Base-by-base conservation (phyloP, 2,113 vertebrate genomes). In the Atlantisia rogersi region DNA sequence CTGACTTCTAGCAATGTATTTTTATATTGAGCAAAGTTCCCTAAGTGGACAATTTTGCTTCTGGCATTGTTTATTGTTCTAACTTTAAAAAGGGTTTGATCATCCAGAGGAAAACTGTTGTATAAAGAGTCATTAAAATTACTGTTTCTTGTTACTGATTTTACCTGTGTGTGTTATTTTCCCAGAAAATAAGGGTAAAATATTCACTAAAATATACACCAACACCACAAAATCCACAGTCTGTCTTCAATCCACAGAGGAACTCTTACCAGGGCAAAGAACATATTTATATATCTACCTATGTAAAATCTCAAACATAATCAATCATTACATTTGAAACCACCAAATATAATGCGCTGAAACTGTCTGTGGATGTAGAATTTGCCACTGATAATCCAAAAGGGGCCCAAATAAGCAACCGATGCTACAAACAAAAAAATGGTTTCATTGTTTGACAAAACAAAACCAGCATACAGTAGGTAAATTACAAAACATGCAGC, bases 1-100 rank as follows among this genome's bases (percentile, higher is more conserved):
- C 77, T 62, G 91, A 85, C 83, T 95, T 94, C 83, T 77, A 83
- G 50, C 48, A 75, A 86, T 28, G 50, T 58, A 58, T 97, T 88
- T 94, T 90, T 90, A 65, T 35, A 91, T 73, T 68, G 44, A 74
- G 48, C 0, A 0, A 97, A 94, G 65, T 94, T 88, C 79, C 67
- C 12, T 12, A 92, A 95, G 58, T 2, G 24, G 35, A 52, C 63
- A 67, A 82, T 91, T 83, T 91, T 63, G 58, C 85, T 80, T 82
- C 58, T 62, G 35, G 40, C 70, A 96, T 90, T 88, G 60, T 31
- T 93, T 78, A 53, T 78, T 86, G 55, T 68, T 92, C 8, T 64
- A 20, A 25, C 25, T 79, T 40, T 17, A 84, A 73, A 79, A 83
- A 52, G 31, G 19, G 20, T 94, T 87, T 52, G 5, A 65, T 67